Conservation (phyloP, 2,113 vertebrate species). For the Pholis gunnellus region DNA sequence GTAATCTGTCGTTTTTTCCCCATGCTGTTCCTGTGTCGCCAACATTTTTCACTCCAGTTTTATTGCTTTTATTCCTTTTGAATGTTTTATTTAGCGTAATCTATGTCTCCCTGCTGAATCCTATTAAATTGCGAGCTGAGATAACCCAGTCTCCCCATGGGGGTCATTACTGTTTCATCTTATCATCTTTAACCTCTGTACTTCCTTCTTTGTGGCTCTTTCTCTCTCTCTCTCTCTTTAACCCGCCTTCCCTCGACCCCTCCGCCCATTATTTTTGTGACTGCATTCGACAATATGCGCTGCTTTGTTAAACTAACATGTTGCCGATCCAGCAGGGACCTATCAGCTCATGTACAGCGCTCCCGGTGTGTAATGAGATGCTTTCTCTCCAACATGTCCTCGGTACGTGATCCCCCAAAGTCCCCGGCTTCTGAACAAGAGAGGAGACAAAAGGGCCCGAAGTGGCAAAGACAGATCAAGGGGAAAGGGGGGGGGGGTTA, state of each 20-base stretch:
- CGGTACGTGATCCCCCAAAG: conserved; percentile 29
- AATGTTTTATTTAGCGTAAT: conserved; percentile 42
- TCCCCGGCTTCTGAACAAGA: conserved; percentile 25
- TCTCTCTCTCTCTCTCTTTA: conserved; percentile 18
- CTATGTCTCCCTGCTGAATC: conserved; percentile 32
- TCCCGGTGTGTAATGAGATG: conserved; percentile 33
- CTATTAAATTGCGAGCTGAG: conserved; percentile 31
- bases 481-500: neutral
- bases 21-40: neutral
- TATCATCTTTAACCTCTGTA: conserved; percentile 49
- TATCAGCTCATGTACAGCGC: conserved; percentile 25
- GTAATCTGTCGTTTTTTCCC: neutral
- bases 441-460: conserved; percentile 24
- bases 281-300: neutral
- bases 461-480: conserved; percentile 51
- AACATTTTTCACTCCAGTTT: neutral
- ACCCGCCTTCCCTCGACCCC: conserved; percentile 4
- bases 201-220: conserved; percentile 11
- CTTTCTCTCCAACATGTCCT: neutral
- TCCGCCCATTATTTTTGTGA: neutral
- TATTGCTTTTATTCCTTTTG: conserved; percentile 26
- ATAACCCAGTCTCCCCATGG: conserved; percentile 29
- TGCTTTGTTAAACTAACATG: conserved; percentile 52
- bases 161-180: conserved; percentile 35
- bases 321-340: conserved; percentile 35